Conservation (phyloP, 23 tunicate species). For the Trididemnum nubilum region DNA sequence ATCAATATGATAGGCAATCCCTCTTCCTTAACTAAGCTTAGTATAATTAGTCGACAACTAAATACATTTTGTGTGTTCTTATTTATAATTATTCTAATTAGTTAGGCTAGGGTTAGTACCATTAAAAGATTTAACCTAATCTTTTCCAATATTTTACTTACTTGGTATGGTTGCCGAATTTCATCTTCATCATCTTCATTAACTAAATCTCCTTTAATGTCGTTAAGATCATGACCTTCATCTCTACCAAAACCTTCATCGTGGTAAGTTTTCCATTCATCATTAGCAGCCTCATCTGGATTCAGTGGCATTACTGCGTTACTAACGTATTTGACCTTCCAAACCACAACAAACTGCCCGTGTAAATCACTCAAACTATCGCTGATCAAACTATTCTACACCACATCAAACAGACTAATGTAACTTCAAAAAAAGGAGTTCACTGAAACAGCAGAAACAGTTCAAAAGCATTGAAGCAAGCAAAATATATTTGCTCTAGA, state of each 20-base stretch:
- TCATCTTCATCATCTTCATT: slow-evolving; percentile 50
- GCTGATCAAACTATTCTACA: background rate
- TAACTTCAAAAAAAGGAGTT: too few relatives aligned
- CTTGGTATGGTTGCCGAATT: slow-evolving; percentile 37
- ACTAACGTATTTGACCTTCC: background rate
- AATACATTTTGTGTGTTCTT: too few relatives aligned
- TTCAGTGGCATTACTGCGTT: slow-evolving; percentile 60
- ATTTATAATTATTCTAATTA: too few relatives aligned
- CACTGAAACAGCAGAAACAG: too few relatives aligned
- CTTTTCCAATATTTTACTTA: slow-evolving; percentile 28
- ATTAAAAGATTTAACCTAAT: too few relatives aligned
- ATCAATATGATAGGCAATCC: too few relatives aligned
- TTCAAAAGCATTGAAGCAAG: too few relatives aligned
- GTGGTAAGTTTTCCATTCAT: slow-evolving; percentile 62
- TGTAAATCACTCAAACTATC: background rate
- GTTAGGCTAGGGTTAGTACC: too few relatives aligned
- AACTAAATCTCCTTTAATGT: slow-evolving; percentile 79
- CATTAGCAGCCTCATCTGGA: slow-evolving; percentile 69
- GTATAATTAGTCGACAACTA: too few relatives aligned
- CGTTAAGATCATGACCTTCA: slow-evolving; percentile 46
- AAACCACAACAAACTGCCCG: background rate
- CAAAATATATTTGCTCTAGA: too few relatives aligned
- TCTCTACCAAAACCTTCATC: slow-evolving; percentile 51
- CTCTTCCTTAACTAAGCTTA: too few relatives aligned
- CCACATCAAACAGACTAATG: background rate